These are phyloP conservation scores for Pachycephus smyrnensis DNA, from an alignment of 2,888 invertebrate species.

Conservation along the genomic window DNA sequence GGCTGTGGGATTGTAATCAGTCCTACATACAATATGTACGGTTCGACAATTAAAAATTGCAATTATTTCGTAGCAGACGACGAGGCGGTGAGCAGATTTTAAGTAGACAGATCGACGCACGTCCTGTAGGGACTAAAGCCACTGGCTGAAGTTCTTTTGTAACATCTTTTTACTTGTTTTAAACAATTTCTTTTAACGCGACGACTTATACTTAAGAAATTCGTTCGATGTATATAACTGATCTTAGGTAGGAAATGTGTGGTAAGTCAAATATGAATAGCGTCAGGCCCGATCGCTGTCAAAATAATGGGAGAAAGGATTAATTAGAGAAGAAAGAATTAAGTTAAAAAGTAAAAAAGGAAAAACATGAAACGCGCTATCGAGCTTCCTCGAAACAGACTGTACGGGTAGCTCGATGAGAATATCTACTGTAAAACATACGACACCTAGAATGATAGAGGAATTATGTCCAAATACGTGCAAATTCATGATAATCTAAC, in stretches of 20 bases:
- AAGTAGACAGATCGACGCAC: constrained; percentile 12
- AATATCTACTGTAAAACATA: not conserved
- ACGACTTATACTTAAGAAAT: not conserved
- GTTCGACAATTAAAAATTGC: constrained; percentile 53
- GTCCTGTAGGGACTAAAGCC: not conserved
- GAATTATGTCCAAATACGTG: constrained; percentile 14
- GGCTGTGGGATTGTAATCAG: constrained; percentile 52
- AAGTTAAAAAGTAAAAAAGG: too few species aligned
- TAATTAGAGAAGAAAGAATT: not conserved
- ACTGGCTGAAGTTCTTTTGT: not conserved
- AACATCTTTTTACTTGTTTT: not conserved
- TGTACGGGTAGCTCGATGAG: not conserved
- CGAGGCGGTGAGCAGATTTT: constrained; percentile 64
- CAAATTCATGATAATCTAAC: constrained; percentile 48
- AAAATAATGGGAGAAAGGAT: not conserved
- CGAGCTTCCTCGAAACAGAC: not conserved
- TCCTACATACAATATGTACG: constrained; percentile 63
- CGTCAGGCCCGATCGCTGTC: not conserved
- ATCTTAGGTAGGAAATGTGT: not conserved
- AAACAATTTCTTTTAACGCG: not conserved
- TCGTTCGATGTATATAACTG: not conserved
- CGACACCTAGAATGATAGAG: not conserved
- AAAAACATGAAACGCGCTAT: not conserved
- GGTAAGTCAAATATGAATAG: not conserved
- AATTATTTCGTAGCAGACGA: constrained; percentile 62